Percentiles rank a stretch among this genome's conserved stretches.
phyloP scores from a whole-genome alignment of 2,113 vertebrate genomes.

The Eudyptes chrysolophus region DNA sequence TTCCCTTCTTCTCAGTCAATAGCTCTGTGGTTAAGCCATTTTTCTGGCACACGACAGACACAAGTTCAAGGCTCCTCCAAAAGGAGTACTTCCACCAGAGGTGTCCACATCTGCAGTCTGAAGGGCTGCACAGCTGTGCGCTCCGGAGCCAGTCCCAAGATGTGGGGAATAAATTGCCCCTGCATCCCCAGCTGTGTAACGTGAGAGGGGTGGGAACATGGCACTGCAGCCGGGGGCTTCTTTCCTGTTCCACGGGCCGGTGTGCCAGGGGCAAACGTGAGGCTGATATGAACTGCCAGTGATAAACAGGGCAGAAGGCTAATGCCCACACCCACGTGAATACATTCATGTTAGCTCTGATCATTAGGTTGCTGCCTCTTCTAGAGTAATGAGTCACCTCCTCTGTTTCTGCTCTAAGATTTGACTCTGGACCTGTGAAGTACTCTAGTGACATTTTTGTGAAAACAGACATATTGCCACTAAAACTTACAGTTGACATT shows the following conservation, averaged over 20 bases:
- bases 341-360: rapidly evolving
- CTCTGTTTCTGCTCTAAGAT: not conserved
- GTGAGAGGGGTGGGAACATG: not conserved
- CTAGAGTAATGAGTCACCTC: not conserved
- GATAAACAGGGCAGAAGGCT: not conserved
- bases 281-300: not conserved
- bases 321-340: not conserved
- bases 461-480: not conserved
- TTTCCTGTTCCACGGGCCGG: rapidly evolving
- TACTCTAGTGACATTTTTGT: not conserved
- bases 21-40: not conserved
- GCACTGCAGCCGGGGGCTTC: rapidly evolving
- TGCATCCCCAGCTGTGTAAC: not conserved
- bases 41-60: not conserved
- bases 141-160: rapidly evolving
- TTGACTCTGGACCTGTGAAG: not conserved
- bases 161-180: rapidly evolving
- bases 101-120: not conserved
- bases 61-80: not conserved
- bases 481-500: not conserved
- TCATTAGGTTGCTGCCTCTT: not conserved
- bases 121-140: not conserved
- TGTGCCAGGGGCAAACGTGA: rapidly evolving
- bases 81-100: not conserved
- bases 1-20: not conserved